These are phyloP conservation scores for Stercorarius parasiticus DNA, from an alignment of 2,113 vertebrate genomes.

Conservation along the genomic window DNA sequence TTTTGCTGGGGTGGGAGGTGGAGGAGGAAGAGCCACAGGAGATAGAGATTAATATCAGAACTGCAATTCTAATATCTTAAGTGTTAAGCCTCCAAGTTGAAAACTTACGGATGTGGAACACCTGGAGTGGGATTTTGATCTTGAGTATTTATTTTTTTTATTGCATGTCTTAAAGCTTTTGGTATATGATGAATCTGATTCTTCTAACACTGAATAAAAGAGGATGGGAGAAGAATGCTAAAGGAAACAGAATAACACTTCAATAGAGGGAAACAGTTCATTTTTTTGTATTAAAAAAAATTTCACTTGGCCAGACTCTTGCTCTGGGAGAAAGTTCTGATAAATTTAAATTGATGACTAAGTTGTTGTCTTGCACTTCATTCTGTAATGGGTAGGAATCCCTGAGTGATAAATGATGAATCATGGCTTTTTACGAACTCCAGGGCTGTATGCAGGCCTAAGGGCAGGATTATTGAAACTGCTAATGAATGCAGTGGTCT, in stretches of 20 bases:
- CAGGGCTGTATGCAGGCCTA: neutral
- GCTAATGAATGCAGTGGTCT: neutral
- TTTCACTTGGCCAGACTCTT: neutral
- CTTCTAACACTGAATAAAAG: neutral
- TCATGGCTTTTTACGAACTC: constrained; percentile 24
- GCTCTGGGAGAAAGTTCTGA: neutral
- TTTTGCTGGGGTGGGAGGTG: neutral
- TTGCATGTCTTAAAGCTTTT: neutral
- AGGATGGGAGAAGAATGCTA: neutral
- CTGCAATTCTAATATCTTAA: neutral
- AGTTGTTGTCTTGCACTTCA: neutral
- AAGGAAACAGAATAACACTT: neutral
- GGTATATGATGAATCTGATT: neutral
- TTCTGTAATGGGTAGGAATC: neutral
- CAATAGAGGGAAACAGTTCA: neutral
- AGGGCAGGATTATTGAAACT: neutral
- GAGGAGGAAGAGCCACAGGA: neutral
- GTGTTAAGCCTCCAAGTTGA: neutral
- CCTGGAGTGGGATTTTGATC: neutral
- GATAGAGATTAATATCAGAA: neutral
- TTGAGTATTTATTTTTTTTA: neutral
- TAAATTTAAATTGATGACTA: constrained; percentile 9
- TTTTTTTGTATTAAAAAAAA: neutral
- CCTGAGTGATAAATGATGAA: neutral
- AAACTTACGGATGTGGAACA: neutral